phyloP scores from a whole-genome alignment of 2,797 vertebrate genomes.

The Halcyon smyrnensis region DNA sequence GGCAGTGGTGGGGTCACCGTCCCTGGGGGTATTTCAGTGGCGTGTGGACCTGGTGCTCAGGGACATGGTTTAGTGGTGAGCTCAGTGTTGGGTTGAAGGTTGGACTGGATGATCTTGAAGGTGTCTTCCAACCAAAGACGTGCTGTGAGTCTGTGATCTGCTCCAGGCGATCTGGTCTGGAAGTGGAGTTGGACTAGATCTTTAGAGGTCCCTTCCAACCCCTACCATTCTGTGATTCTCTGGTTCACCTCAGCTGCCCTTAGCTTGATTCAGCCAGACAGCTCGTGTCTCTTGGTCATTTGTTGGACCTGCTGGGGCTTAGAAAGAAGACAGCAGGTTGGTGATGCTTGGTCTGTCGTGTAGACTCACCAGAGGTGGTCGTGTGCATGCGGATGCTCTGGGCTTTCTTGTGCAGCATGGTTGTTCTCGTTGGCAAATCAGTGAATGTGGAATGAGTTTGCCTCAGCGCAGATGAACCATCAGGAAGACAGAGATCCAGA shows the following conservation, averaged over 20 bases:
- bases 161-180: no score
- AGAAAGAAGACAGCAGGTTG: neutral
- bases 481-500: neutral
- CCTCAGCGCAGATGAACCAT: neutral
- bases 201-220: no score
- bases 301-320: neutral
- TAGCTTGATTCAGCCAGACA: neutral
- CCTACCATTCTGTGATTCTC: no score
- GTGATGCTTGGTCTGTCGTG: neutral
- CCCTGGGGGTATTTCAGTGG: no score
- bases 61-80: no score
- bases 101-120: no score
- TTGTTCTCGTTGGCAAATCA: neutral
- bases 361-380: neutral
- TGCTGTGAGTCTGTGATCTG: no score
- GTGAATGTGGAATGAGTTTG: neutral
- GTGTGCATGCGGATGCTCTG: neutral
- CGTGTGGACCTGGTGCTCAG: no score
- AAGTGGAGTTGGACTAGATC: no score
- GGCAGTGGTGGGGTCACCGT: no score
- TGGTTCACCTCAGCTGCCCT: neutral
- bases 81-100: no score
- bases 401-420: neutral
- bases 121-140: no score
- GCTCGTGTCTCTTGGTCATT: neutral